Base-by-base conservation (phyloP, 2,797 vertebrate species). In the Melopsittacus undulatus region DNA sequence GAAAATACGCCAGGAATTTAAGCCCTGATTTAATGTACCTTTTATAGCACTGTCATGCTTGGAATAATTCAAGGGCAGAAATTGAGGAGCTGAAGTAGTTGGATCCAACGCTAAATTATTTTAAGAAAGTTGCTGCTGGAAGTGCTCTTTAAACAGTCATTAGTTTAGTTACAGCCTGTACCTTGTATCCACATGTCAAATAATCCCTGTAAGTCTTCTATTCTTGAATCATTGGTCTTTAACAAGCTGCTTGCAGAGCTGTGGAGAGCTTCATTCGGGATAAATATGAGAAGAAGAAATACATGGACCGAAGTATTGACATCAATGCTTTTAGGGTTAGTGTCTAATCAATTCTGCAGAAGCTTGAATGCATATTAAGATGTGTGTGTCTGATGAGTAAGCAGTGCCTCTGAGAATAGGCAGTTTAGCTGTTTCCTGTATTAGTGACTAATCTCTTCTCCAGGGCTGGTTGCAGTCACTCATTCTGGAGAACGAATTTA, bases 261-360 rank as follows among this genome's bases (percentile, higher is more conserved):
- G 98, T 99, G 38, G 99, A 99, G 96, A 97, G 97, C 90, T 99
- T 99, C 96, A 99, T 99, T 95, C 98, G 99, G 96, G 99, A 99
- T 96, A 99, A 99, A 96, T 99, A 99, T 1, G 99, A 99, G 40
- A 99, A 99, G 97, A 99, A 99, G 97, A 99, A 99, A 92, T 99
- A 99, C 95, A 98, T 99, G 97, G 99, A 99, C 97, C 98, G 99
- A 84, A 99, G 99, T 94, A 98, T 99, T 21, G 99, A 99, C 97
- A 98, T 99, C 97, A 98, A 74, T 45, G 97, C 98, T 16, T 98
- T 99, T 64, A 98, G 98, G 98, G 99, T 99, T 90, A 97, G 99
- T 98, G 36, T 45, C 91, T 66, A 72, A 66, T 83, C 87, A 4
- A 40, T 36, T 42, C 76, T 46, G 4, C 20, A 27, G 54, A 36